Evolutionary conservation across 2,113 vertebrate genomes (phyloP).

Genomic region (Channa maculata): DNA sequence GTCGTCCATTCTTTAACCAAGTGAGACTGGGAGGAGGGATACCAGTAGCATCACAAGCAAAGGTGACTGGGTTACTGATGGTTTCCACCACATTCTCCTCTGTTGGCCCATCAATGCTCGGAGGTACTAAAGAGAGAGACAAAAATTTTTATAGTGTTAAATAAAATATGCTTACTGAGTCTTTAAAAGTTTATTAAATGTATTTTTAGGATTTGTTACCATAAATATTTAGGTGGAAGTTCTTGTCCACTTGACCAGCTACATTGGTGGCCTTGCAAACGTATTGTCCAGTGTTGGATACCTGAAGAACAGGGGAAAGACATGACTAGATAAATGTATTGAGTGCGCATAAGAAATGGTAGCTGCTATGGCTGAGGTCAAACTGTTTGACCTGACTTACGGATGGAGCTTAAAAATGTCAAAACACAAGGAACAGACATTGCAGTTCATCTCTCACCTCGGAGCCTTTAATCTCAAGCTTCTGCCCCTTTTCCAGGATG

Average conservation of each 20-base stretch:
- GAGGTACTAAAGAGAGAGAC: conserved; percentile 84
- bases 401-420: not conserved
- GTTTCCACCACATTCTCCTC: conserved; percentile 86
- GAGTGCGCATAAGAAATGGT: not conserved
- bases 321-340: rapidly evolving
- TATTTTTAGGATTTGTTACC: conserved; percentile 78
- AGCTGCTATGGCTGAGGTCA: not conserved
- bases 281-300: conserved; percentile 96
- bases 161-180: no score
- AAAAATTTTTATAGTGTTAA: no score
- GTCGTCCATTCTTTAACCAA: conserved; percentile 92
- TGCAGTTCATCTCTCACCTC: conserved; percentile 83
- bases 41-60: conserved; percentile 92
- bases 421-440: not conserved
- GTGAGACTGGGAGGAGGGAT: conserved; percentile 90
- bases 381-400: not conserved
- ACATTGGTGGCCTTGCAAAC: conserved; percentile 95
- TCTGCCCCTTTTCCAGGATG: conserved; percentile 85
- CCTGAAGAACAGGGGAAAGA: conserved; percentile 80
- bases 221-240: conserved; percentile 94
- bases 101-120: conserved; percentile 89
- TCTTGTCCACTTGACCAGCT: conserved; percentile 94
- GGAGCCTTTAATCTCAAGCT: conserved; percentile 84
- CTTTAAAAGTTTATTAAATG: not conserved
- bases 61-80: conserved; percentile 88